A percentile compares a stretch with the other conserved stretches of the same genome.
phyloP scores from a whole-genome alignment of 2,888 invertebrate species.

The Nycteola revayana region DNA sequence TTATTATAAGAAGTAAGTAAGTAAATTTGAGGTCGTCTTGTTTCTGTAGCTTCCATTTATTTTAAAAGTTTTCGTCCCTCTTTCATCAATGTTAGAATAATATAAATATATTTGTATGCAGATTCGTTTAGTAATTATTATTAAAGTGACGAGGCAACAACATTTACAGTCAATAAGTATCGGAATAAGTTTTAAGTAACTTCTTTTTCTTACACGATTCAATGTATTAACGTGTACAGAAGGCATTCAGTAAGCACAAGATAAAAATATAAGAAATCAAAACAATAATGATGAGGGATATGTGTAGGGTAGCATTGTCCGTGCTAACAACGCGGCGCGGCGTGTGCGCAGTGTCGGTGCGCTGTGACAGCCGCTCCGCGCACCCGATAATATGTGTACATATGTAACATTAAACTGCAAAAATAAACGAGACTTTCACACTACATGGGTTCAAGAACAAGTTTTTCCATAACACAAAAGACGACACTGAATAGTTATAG shows the following conservation, averaged over 20 bases:
- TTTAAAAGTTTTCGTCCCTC: no score
- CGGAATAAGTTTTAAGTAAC: no score
- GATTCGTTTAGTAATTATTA: no score
- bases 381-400: conserved; percentile 80
- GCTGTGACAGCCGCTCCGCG: conserved; percentile 65
- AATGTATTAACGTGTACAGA: no score
- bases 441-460: conserved; percentile 82
- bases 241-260: background rate
- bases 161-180: no score
- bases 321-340: conserved; percentile 59
- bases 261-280: conserved; percentile 31
- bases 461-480: conserved; percentile 83
- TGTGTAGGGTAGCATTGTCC: conserved; percentile 56
- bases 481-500: conserved; percentile 83
- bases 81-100: no score
- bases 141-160: no score
- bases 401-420: conserved; percentile 82
- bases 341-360: conserved; percentile 38
- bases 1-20: no score
- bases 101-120: no score
- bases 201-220: no score
- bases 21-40: no score
- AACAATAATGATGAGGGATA: conserved; percentile 51
- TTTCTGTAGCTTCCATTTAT: no score
- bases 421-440: conserved; percentile 81